Evolutionary conservation across 2,888 invertebrate species (phyloP), one percentile per base, ranked within the genome.

Genomic region (Tetragnatha montana): DNA sequence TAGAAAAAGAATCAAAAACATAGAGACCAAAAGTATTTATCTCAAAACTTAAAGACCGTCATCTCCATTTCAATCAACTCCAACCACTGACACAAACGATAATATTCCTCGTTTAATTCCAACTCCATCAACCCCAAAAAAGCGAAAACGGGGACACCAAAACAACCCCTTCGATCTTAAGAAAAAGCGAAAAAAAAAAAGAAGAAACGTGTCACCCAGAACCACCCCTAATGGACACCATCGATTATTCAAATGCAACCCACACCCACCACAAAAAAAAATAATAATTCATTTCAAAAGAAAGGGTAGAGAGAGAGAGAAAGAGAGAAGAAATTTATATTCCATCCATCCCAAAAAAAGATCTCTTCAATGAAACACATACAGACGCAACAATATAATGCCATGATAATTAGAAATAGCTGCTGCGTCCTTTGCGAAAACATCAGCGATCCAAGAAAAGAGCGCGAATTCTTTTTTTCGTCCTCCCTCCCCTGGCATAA

Each of bases 401-500:
- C 8, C 80, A 70, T 49, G 70, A 81, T 71, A 81, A 81, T 81
- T 81, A 78, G 60, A 8, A 78, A 60, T 12, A 78, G 78, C 22
- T 1, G 60, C 60, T 17, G 60, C 60, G 17, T 35, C 60, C 78
- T 68, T 78, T 47, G 51, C 78, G 78, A 78, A 60, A 78, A 78
- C 78, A 35, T 35, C 35, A 60, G 60, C 22, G 78, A 78, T 78
- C 78, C 22, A 60, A 78, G 60, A 60, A 78, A 78, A 78, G 19
- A 60, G 22, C 51, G 60, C 51, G 78, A 21, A n/a, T n/a, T 22
- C 21, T 73, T 81, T 81, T 81, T 81, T 81, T 81, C 81, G 21
- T 47, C 60, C 80, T 50, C 76, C 19, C 19, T 22, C 51, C 21
- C 51, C 70, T 76, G 82, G 88, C 81, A 87, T 78, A 90, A 90